These are phyloP conservation scores for Catostylus mosaicus DNA, from an alignment of 30 jellyfish, hydroid and myxozoan genomes.

Conservation along the genomic window DNA sequence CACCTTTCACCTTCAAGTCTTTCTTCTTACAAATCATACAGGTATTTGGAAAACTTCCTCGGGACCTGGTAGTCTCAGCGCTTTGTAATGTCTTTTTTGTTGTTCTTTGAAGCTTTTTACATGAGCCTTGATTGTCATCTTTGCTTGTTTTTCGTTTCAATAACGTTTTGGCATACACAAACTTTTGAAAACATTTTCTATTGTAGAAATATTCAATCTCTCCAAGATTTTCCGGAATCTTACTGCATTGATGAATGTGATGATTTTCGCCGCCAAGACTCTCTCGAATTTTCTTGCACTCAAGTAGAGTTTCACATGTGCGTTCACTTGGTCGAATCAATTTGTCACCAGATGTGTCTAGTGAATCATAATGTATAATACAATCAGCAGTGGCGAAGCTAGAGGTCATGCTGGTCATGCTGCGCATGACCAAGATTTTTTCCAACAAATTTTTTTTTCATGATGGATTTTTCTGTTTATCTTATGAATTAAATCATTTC, in stretches of 20 bases:
- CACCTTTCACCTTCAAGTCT: conserved; percentile 6
- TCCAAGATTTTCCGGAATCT: conserved; percentile 48
- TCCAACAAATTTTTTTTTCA: too few species aligned
- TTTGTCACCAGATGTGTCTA: too few species aligned
- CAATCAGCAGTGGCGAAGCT: too few species aligned
- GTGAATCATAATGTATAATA: too few species aligned
- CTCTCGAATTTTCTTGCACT: conserved; percentile 43
- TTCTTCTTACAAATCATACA: conserved; percentile 41
- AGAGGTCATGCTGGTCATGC: too few species aligned
- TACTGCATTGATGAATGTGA: conserved; percentile 55
- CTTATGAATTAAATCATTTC: too few species aligned
- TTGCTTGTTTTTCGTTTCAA: conserved; percentile 24
- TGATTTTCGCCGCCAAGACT: conserved; percentile 50
- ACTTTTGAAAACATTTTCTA: conserved; percentile 47
- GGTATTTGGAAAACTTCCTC: conserved; percentile 39
- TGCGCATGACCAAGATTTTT: too few species aligned
- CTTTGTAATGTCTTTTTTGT: neutral
- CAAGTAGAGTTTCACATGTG: conserved; percentile 41
- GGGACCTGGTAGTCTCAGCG: conserved; percentile 17
- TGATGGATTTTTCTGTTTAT: too few species aligned
- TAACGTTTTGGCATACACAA: conserved; percentile 32
- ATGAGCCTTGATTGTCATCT: neutral
- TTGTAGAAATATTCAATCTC: conserved; percentile 11
- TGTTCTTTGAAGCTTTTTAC: conserved; percentile 26
- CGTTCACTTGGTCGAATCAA: too few species aligned